These are phyloP conservation scores for Seladonia tumulorum DNA, from an alignment of 2,888 invertebrate species.

Conservation along the genomic window DNA sequence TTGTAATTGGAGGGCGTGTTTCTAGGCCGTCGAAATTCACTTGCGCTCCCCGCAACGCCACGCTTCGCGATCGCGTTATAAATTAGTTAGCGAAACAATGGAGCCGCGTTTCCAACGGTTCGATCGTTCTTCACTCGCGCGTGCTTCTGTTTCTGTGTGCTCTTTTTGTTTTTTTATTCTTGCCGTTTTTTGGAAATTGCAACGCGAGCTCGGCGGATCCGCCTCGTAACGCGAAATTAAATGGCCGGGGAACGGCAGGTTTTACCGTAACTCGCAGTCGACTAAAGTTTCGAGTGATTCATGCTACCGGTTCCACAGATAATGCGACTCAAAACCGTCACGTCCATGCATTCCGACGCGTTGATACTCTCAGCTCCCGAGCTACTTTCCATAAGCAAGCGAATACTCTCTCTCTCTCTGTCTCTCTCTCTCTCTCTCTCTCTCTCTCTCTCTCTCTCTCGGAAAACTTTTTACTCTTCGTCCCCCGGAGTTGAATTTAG, in stretches of 20 bases:
- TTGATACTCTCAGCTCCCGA: constrained; percentile 42
- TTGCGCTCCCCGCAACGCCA: not conserved
- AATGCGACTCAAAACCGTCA: constrained; percentile 46
- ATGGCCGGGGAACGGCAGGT: constrained; percentile 38
- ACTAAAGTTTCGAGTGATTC: constrained; percentile 36
- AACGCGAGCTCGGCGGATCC: constrained; percentile 14
- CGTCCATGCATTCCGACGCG: constrained; percentile 32
- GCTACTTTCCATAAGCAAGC: constrained; percentile 53
- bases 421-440: not conserved
- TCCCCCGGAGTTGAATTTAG: constrained; percentile 59
- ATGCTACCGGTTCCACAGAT: constrained; percentile 20
- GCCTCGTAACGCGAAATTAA: constrained; percentile 46
- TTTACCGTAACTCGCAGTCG: constrained; percentile 20
- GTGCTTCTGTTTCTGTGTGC: not conserved
- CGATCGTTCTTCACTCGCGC: constrained; percentile 5
- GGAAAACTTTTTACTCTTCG: constrained; percentile 61
- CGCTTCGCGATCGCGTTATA: constrained; percentile 31
- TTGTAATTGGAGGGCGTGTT: constrained; percentile 26
- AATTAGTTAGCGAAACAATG: constrained; percentile 37
- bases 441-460: not conserved
- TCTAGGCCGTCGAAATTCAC: constrained; percentile 38
- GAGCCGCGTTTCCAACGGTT: constrained; percentile 2
- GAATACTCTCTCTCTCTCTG: constrained; percentile 31
- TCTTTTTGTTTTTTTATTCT: no score
- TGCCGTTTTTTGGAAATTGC: not conserved